Evolutionary conservation across 2,113 vertebrate genomes (phyloP).

Genomic region (Ifrita kowaldi): DNA sequence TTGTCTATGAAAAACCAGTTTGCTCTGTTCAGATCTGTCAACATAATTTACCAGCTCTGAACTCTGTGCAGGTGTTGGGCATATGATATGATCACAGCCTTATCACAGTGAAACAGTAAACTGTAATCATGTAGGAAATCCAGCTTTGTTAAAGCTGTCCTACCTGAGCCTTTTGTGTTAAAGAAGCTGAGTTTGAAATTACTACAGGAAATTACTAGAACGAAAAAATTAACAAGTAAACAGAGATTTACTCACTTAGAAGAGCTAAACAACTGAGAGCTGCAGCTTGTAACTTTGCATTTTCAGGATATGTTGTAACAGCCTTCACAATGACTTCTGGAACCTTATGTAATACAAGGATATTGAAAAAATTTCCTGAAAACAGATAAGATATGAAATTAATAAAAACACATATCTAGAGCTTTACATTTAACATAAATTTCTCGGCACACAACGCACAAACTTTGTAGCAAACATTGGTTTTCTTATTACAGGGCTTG

Average conservation of each 20-base stretch:
- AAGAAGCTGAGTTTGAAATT: background rate
- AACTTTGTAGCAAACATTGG: background rate
- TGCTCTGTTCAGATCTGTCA: background rate
- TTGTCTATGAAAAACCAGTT: background rate
- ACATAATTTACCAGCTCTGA: background rate
- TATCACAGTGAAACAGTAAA: background rate
- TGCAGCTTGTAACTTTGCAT: slow-evolving; percentile 79
- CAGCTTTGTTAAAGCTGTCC: background rate
- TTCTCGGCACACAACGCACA: background rate
- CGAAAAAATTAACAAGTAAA: background rate
- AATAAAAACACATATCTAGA: background rate
- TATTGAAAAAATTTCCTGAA: slow-evolving; percentile 90
- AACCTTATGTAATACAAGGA: slow-evolving; percentile 88
- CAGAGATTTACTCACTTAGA: slow-evolving; percentile 82
- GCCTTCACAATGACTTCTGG: slow-evolving; percentile 82
- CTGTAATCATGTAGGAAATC: background rate
- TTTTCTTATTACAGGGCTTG: background rate
- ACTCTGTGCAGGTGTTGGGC: background rate
- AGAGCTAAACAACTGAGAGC: slow-evolving; percentile 86
- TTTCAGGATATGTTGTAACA: slow-evolving; percentile 77
- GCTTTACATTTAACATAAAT: background rate
- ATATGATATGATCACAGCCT: background rate
- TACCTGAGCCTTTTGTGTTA: background rate
- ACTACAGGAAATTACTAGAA: background rate
- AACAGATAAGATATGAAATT: background rate